Conservation (phyloP, 2,797 vertebrate genomes). For the Etheostoma perlongum region DNA sequence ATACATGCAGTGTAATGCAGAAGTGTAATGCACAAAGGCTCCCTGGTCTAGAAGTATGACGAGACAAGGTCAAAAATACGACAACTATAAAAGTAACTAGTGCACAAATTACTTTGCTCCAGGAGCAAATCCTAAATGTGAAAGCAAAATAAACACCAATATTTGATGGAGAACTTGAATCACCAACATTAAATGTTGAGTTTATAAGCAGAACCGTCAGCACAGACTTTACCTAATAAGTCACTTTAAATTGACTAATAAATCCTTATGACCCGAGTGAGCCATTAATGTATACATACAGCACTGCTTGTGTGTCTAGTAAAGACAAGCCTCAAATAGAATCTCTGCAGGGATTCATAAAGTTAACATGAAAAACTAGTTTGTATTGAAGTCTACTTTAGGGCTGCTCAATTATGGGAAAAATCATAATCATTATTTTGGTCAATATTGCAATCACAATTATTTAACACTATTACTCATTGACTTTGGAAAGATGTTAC, state of each 20-base stretch:
- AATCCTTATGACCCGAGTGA: conserved; percentile 33
- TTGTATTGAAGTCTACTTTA: not conserved
- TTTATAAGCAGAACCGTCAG: not conserved
- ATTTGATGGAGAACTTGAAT: conserved; percentile 2
- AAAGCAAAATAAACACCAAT: conserved; percentile 30
- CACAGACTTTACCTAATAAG: conserved; percentile 1
- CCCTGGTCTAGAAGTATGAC: not conserved
- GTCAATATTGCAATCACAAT: no score
- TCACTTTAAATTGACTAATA: conserved; percentile 45
- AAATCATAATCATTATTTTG: no score
- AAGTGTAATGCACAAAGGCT: conserved; percentile 13
- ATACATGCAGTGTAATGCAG: not conserved
- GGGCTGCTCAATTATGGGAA: no score
- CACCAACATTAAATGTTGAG: conserved; percentile 1
- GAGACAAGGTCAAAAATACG: not conserved
- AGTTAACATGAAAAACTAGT: not conserved
- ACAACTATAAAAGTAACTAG: conserved; percentile 6
- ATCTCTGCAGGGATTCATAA: conserved; percentile 2
- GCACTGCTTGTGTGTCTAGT: conserved; percentile 1
- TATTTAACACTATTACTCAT: no score
- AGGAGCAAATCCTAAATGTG: conserved; percentile 42
- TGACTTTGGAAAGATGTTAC: no score
- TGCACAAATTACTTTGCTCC: not conserved
- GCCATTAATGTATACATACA: not conserved
- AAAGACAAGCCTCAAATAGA: conserved; percentile 26